These are phyloP conservation scores for Brevimyrus niger DNA, from an alignment of 2,113 vertebrate genomes.

Conservation along the genomic window DNA sequence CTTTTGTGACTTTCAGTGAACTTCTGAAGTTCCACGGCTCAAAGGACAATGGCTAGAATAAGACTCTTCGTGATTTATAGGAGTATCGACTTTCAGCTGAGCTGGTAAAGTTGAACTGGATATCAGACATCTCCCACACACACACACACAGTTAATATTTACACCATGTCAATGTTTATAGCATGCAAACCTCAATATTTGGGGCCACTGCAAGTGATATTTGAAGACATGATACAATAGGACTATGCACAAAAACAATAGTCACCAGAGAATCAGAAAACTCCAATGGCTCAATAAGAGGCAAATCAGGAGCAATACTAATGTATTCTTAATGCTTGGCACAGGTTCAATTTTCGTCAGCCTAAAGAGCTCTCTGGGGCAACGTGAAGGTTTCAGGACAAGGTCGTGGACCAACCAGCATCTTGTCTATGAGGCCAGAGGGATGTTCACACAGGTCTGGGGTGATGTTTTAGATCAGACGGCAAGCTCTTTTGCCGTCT, in stretches of 20 bases:
- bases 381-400: background rate
- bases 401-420: background rate
- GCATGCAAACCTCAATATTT: background rate
- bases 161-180: background rate
- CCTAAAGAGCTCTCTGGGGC: background rate
- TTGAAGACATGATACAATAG: background rate
- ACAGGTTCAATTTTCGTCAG: background rate
- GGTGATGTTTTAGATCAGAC: background rate
- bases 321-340: background rate
- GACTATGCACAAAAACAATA: background rate
- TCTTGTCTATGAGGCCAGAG: background rate
- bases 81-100: background rate
- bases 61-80: background rate
- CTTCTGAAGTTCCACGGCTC: background rate
- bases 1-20: conserved; percentile 20
- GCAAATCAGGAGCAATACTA: background rate
- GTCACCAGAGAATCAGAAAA: background rate
- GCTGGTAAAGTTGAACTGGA: background rate
- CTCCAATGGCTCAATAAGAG: background rate
- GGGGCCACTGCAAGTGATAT: background rate
- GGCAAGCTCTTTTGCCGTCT: background rate
- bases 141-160: background rate
- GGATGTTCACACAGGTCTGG: background rate
- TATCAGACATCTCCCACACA: background rate
- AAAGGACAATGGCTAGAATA: background rate